Evolutionary conservation across 2,113 vertebrate genomes (phyloP), one percentile per base, ranked within the genome.

Genomic region (Sylvietta virens): DNA sequence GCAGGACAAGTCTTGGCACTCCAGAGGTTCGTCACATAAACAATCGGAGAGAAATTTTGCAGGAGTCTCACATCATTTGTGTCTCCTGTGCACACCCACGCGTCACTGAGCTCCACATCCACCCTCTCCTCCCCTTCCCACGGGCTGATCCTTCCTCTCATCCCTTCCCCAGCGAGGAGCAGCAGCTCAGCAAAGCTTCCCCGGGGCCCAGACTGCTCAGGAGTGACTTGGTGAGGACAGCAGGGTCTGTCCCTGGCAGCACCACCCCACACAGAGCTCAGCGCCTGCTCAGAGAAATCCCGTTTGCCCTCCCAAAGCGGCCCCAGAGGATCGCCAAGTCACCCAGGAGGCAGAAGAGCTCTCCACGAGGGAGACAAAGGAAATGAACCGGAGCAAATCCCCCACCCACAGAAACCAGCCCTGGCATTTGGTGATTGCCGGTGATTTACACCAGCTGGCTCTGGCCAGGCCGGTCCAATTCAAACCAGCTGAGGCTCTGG

Each of bases 391-490:
- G 61, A 31, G 27, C 35, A 82, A 78, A 82, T 33, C 61, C 74
- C 39, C 65, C 74, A 66, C 57, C 79, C 81, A 35, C 19, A 10
- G 62, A 30, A 73, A 65, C 48, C 70, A 65, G 69, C 51, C 6
- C 47, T 66, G 78, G 92, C 60, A 31, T 73, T 69, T 30, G 74
- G 23, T 27, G 61, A 74, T 74, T 71, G 56, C 44, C 27, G 12
- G 88, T 86, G 94, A 90, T 94, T 51, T 79, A 82, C 57, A 85
- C 33, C 79, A 85, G 92, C 57, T 86, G 86, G 51, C 42, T 70
- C 64, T 70, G 58, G 71, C 48, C 77, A 71, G 53, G 23, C 45
- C 10, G 35, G 30, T 40, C 69, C 91, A 31, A 76, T 80, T 42
- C 28, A 62, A 95, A 88, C 53, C 86, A 90, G 66, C 81, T 85